Evolutionary conservation across 2,797 vertebrate genomes (phyloP).

Genomic region (Peromyscus eremicus): DNA sequence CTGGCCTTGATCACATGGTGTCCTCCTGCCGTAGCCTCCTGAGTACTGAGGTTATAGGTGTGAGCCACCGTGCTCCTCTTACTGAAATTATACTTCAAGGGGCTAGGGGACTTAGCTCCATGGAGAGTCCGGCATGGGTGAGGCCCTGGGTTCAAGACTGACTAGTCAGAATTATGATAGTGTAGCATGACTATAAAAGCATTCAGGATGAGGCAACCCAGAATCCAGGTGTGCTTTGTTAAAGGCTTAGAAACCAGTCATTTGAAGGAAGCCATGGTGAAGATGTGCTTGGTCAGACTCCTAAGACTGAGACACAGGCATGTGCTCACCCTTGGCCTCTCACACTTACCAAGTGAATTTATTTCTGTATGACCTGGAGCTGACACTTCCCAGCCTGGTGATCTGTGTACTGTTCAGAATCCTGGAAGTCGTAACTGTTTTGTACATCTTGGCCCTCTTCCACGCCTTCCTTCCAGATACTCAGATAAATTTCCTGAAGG

Average conservation of each 20-base stretch:
- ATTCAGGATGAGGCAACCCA: constrained; percentile 22
- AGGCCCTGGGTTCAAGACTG: background rate
- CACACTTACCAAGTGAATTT: constrained; percentile 15
- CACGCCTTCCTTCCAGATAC: background rate
- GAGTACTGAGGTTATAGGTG: background rate
- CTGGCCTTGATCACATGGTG: background rate
- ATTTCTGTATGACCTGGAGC: constrained; percentile 44
- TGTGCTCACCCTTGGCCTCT: background rate
- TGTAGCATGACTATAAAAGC: constrained; percentile 40
- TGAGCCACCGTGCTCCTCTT: background rate
- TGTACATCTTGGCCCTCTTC: background rate
- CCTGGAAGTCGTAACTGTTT: background rate
- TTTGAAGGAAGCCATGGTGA: background rate
- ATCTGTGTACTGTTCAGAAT: constrained; percentile 1
- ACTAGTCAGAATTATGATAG: constrained; percentile 26
- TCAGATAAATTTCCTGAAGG: constrained; percentile 46
- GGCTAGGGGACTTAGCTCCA: too few species aligned
- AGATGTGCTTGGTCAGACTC: background rate
- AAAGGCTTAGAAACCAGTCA: constrained; percentile 9
- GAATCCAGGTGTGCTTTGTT: background rate
- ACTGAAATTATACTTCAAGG: constrained; percentile 49
- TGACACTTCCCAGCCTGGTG: constrained; percentile 22
- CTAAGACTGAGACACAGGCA: background rate
- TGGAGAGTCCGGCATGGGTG: background rate
- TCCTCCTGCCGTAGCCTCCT: background rate